Base-by-base conservation (phyloP, 2,797 vertebrate genomes). In the Antrozous pallidus region DNA sequence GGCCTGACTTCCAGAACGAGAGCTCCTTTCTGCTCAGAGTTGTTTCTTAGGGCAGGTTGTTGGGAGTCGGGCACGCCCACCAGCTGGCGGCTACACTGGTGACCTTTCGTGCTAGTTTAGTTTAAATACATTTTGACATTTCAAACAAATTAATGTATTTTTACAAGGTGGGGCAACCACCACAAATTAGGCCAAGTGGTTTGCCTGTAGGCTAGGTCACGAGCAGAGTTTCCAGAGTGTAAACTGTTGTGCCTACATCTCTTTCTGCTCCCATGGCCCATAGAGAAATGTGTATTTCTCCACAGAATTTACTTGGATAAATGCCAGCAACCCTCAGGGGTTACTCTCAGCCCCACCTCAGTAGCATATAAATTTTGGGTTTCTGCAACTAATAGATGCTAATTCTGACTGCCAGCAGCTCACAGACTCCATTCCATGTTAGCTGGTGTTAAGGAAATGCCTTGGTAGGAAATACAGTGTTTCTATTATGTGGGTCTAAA, bases 51-150 rank as follows among this genome's bases (percentile, higher is more conserved):
- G 93, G 83, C 84, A 85, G 12, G 31, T 81, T 88, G 14, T 45
- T 91, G 78, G 81, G 49, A 89, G 71, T 81, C 54, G 47, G 75
- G 61, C 31, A 85, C 40, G 71, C 92, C 56, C 31, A 88, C 80
- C 80, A 90, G 86, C 91, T 93, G 42, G 69, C 18, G 6, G 94
- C 88, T 94, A 94, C 42, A 63, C 73, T 49, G 91, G 63, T 95
- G 95, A 96, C 88, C 95, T 96, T 97, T 96, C 84, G 93, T 94
- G 80, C 75, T 83, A 82, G 81, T 85, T 94, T 93, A 93, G 71
- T 65, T 96, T 96, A 94, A 96, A 95, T 86, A 84, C 83, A 90
- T 91, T 91, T 96, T 94, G 93, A 96, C 95, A 94, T 94, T 96
- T 97, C 80, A 92, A 95, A 94, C 45, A 96, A 96, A 96, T 93